Evolutionary conservation across 2,888 invertebrate species (phyloP), one percentile per base, ranked within the genome.

Genomic region (Salticus scenicus): DNA sequence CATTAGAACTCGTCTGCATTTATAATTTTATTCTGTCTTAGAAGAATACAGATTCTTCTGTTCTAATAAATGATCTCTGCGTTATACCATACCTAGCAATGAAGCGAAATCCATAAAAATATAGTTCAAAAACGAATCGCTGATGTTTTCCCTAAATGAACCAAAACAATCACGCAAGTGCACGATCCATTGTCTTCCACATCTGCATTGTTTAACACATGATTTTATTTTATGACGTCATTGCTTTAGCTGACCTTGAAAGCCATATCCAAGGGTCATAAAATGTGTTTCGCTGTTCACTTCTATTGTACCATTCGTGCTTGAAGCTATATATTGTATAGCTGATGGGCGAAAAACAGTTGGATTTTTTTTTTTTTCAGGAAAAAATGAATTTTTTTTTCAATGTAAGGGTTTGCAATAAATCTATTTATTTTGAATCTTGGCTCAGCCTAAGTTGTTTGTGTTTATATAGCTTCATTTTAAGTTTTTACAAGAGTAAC

Each of bases 241-340:
- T 8, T 14, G 41, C 66, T 14, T 31, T 42, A 27, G 24, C 12
- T 72, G 79, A 80, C 79, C 79, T 80, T 80, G 66, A 73, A 63
- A 72, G 28, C 57, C 63, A 31, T 20, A 51, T 47, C 12, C 28
- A 31, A 37, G 51, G 30, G 47, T 30, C 47, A 73, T 80, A 80
- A 80, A 79, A 80, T 66, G 33, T 51, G 42, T 51, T 80, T 73
- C 31, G n/a, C 33, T 72, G 67, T 66, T 66, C 73, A 42, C 24
- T 73, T 80, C 79, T 31, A 80, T 80, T 80, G 79, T 80, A 47
- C 51, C 66, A 67, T 66, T 73, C 47, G 33, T 10, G 79, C 79
- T 66, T 73, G 66, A 72, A 80, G 79, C 72, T 63, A 66, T 80
- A 80, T 80, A 51, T 80, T 27, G 78, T 37, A 24, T 24, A 20